Evolutionary conservation across 2,113 vertebrate genomes (phyloP).

Genomic region (Canis aureus): DNA sequence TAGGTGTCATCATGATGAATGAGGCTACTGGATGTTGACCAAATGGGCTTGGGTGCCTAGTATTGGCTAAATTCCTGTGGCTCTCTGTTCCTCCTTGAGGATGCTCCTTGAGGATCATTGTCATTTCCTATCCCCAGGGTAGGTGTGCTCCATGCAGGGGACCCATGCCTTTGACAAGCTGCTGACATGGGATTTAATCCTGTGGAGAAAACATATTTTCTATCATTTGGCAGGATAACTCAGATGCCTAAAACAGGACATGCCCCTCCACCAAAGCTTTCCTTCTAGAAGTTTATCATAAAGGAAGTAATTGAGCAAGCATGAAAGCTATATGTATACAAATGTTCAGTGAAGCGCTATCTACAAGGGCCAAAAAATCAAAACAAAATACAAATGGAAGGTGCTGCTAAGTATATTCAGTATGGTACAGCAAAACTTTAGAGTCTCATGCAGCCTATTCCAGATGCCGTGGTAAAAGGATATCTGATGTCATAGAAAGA

Average conservation of each 20-base stretch:
- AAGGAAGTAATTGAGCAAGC: background rate
- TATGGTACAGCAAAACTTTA: background rate
- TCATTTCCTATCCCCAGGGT: background rate
- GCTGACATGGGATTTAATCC: background rate
- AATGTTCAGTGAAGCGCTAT: background rate
- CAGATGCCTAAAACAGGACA: background rate
- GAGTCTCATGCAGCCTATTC: background rate
- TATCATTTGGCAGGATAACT: constrained; percentile 1
- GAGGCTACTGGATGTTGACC: background rate
- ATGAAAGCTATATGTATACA: background rate
- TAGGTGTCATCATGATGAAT: background rate
- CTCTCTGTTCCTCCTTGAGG: background rate
- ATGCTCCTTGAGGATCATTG: background rate
- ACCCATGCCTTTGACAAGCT: background rate
- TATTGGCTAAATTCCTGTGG: background rate
- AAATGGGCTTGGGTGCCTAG: background rate
- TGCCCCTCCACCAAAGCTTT: background rate
- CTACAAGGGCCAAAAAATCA: background rate
- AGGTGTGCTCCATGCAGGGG: background rate
- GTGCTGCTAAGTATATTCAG: background rate
- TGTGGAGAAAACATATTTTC: background rate
- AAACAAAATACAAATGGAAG: background rate
- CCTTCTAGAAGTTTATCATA: constrained; percentile 18
- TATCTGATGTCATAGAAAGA: background rate
- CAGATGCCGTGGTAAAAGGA: background rate